These are phyloP conservation scores for Pontoporia blainvillei DNA, from an alignment of 2,113 vertebrate species.

Conservation along the genomic window DNA sequence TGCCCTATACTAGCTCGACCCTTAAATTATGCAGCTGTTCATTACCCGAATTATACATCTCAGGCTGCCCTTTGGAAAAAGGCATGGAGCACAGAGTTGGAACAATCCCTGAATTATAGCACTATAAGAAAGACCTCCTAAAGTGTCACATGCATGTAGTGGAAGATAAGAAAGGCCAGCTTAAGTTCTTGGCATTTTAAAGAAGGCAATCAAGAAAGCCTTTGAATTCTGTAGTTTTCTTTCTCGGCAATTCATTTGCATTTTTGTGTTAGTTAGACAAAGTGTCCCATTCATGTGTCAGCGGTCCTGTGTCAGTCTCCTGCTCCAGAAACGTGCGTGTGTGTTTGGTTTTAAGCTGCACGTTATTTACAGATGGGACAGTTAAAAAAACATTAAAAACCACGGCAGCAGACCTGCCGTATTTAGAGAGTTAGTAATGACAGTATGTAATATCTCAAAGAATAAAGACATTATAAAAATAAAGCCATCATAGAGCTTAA, in stretches of 20 bases:
- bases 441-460: conserved; percentile 68
- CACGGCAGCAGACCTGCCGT: conserved; percentile 51
- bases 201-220: conserved; percentile 83
- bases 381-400: conserved; percentile 67
- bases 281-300: conserved; percentile 82
- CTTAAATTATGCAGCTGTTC: conserved; percentile 86
- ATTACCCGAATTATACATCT: conserved; percentile 83
- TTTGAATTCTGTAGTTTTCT: conserved; percentile 81
- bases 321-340: conserved; percentile 60
- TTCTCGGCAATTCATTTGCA: conserved; percentile 80
- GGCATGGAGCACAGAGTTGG: conserved; percentile 78
- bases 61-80: conserved; percentile 82
- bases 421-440: conserved; percentile 73
- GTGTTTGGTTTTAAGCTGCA: conserved; percentile 77
- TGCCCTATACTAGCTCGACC: conserved; percentile 71
- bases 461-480: conserved; percentile 57
- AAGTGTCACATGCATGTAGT: conserved; percentile 81
- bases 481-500: conserved; percentile 33
- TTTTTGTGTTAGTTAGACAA: conserved; percentile 82
- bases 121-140: conserved; percentile 83
- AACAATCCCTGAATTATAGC: conserved; percentile 86
- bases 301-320: conserved; percentile 60
- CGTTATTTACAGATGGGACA: conserved; percentile 75
- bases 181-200: conserved; percentile 87
- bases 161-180: conserved; percentile 84